Percentiles rank a stretch among this genome's conserved stretches.
phyloP scores from a whole-genome alignment of 2,113 vertebrate species.

The Petrocephalus microphthalmus region DNA sequence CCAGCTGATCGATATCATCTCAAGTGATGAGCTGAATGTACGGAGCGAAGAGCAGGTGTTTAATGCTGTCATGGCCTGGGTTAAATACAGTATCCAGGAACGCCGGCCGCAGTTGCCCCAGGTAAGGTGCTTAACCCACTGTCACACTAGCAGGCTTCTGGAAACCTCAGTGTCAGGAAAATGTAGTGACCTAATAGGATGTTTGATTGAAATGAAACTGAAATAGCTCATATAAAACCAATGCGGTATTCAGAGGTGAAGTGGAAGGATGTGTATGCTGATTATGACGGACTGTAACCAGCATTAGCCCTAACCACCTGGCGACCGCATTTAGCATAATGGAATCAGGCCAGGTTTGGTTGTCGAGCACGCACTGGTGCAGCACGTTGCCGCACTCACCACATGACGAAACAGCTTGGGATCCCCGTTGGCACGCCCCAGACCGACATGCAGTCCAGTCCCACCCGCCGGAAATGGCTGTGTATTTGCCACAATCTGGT shows the following conservation, averaged over 20 bases:
- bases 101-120: constrained; percentile 89
- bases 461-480: too few relatives aligned
- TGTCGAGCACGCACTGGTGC: too few relatives aligned
- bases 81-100: constrained; percentile 98
- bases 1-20: constrained; percentile 97
- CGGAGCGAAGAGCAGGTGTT: constrained; percentile 98
- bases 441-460: too few relatives aligned
- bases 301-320: too few relatives aligned
- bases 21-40: constrained; percentile 94
- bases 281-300: too few relatives aligned
- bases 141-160: neutral
- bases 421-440: too few relatives aligned
- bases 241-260: neutral
- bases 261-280: neutral
- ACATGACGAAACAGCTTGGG: too few relatives aligned
- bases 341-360: too few relatives aligned
- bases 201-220: neutral
- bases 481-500: too few relatives aligned
- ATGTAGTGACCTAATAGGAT: neutral
- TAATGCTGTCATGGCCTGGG: constrained; percentile 97
- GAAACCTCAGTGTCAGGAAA: neutral
- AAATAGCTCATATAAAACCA: neutral
- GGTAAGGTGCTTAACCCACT: constrained; percentile 52
- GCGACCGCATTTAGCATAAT: too few relatives aligned
- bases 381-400: too few relatives aligned